Evolutionary conservation across 2,888 invertebrate genomes (phyloP).

Genomic region (Andrena flavipes): DNA sequence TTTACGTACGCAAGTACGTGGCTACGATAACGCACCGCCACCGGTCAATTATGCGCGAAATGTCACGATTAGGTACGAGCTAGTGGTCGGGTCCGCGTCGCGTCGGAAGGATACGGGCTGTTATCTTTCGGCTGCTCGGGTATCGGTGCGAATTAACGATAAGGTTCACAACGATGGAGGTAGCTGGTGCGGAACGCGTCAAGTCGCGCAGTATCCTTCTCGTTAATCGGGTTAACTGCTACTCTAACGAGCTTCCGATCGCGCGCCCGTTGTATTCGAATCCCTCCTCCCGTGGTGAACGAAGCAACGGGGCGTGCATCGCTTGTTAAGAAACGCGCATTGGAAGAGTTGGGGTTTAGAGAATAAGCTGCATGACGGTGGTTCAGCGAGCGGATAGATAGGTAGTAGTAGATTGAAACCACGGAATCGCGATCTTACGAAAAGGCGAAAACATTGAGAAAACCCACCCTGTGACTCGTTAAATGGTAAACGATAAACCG

Average conservation of each 20-base stretch:
- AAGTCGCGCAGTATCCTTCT: conserved; percentile 2
- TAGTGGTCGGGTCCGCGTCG: neutral
- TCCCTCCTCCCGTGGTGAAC: neutral
- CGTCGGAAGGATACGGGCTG: conserved; percentile 58
- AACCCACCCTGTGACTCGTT: conserved; percentile 1
- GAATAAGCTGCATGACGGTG: too few relatives aligned
- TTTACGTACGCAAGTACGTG: neutral
- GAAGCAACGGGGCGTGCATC: too few relatives aligned
- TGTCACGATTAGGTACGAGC: neutral
- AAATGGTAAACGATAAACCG: conserved; percentile 31
- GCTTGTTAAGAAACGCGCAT: too few relatives aligned
- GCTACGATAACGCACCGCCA: neutral
- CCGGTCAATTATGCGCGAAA: conserved; percentile 3
- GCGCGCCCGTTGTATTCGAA: neutral
- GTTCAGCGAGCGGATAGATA: too few relatives aligned
- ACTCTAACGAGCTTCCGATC: neutral
- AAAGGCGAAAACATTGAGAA: too few relatives aligned
- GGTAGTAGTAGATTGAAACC: too few relatives aligned
- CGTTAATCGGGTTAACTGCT: too few relatives aligned
- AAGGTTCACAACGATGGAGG: conserved; percentile 53
- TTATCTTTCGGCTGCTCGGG: conserved; percentile 45
- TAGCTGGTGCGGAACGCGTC: conserved; percentile 21
- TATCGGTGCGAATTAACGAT: conserved; percentile 73
- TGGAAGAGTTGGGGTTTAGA: too few relatives aligned
- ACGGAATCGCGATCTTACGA: too few relatives aligned